These are phyloP conservation scores for Gymnocypris eckloni DNA, from an alignment of 2,797 vertebrate species.

Conservation along the genomic window DNA sequence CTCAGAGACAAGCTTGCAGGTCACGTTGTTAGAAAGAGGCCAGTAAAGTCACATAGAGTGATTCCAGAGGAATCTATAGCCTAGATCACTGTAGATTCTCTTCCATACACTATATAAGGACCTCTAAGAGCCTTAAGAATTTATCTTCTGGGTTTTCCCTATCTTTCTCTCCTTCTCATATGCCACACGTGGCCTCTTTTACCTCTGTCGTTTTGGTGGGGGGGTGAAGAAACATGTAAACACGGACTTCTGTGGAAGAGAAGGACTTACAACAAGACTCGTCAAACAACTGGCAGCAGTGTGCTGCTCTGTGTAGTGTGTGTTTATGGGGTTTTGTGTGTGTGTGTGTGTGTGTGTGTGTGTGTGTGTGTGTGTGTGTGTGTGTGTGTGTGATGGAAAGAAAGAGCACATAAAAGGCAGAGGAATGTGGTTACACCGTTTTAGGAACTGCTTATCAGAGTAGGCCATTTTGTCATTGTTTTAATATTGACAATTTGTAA, in stretches of 20 bases:
- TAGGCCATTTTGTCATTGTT: conserved; percentile 35
- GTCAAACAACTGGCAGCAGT: conserved; percentile 45
- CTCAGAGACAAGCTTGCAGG: conserved; percentile 39
- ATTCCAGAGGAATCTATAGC: conserved; percentile 37
- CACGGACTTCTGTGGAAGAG: conserved; percentile 29
- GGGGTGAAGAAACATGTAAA: conserved; percentile 39
- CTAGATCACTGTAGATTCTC: conserved; percentile 11
- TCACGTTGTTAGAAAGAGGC: conserved; percentile 54
- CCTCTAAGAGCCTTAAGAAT: conserved; percentile 47
- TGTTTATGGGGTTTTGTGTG: conserved; percentile 26
- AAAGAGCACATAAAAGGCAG: conserved; percentile 51
- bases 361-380: not conserved
- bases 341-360: not conserved
- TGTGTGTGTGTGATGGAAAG: conserved; percentile 18
- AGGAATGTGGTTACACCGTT: conserved; percentile 48
- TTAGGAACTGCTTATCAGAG: conserved; percentile 46
- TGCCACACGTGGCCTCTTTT: conserved; percentile 20
- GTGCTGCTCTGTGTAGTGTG: conserved; percentile 29
- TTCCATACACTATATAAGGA: conserved; percentile 22
- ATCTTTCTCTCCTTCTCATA: conserved; percentile 2
- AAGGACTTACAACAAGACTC: conserved; percentile 29
- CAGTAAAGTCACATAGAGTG: conserved; percentile 22
- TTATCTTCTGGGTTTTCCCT: conserved; percentile 17
- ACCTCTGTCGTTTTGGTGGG: conserved; percentile 23
- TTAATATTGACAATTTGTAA: conserved; percentile 27